Evolutionary conservation across 2,113 vertebrate species (phyloP), one percentile per base, ranked within the genome.

Genomic region (Cranoglanis bouderius): DNA sequence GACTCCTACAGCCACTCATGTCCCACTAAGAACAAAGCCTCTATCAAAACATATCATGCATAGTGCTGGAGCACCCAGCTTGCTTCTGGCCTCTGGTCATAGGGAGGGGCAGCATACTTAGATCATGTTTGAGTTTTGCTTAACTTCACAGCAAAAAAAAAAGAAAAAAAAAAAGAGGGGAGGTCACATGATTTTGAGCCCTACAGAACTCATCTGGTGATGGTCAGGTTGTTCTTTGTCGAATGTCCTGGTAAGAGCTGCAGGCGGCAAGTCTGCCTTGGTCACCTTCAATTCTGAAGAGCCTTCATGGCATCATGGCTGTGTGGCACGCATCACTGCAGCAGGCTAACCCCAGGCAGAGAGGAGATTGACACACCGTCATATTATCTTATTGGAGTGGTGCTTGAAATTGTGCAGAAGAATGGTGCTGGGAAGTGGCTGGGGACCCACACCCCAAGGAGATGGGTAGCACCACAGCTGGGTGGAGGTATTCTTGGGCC

Each of bases 281-380:
- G 67, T 78, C 72, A 90, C 77, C 88, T 75, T 86, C 82, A 80
- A 87, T 72, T 51, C 84, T 19, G 78, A 84, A 70, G 82, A 89
- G 59, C 82, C 55, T 72, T 63, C 40, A 38, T 85, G 74, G 51
- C 77, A 84, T 72, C 53, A 35, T 65, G 84, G 63, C 72, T 67
- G 80, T 84, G 86, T 29, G 74, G 88, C 89, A 72, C 55, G 63
- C 85, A 85, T 86, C 84, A 55, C 81, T 53, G 82, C 78, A 46
- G 90, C 75, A 84, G 72, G 59, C 83, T 85, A 40, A 85, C 90
- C 89, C 40, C 87, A 32, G 89, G 88, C 84, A 14, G 16, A 4
- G 35, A 38, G 14, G 32, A 90, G 92, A 93, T 90, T 93, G 92
- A 92, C 92, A 85, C 84, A 57, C 84, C 61, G 91, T 92, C 91